phyloP scores from a whole-genome alignment of 2,888 invertebrate genomes.

The Orthosia gracilis region DNA sequence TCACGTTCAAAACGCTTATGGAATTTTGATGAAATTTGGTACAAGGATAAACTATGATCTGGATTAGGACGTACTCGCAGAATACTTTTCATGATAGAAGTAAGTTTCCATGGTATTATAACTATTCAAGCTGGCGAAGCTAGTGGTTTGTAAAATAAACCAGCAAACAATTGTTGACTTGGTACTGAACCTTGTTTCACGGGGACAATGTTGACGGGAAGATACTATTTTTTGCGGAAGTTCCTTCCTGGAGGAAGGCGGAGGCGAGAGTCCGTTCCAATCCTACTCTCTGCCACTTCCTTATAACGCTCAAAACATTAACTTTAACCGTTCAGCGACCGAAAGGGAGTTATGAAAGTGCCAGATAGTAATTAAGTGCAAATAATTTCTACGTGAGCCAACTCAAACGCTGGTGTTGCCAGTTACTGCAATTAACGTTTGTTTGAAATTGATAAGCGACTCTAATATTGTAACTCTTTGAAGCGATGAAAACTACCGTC shows the following conservation, averaged over 20 bases:
- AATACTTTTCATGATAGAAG: too few relatives aligned
- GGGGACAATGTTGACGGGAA: too few relatives aligned
- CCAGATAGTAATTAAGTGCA: conserved; percentile 51
- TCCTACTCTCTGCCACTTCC: not conserved
- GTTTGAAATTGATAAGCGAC: conserved; percentile 60
- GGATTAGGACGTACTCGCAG: too few relatives aligned
- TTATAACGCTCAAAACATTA: conserved; percentile 20
- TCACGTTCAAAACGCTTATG: too few relatives aligned
- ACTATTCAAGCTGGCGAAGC: too few relatives aligned
- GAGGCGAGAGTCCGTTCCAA: not conserved
- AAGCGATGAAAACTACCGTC: conserved; percentile 20
- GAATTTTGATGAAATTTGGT: too few relatives aligned
- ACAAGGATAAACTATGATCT: too few relatives aligned
- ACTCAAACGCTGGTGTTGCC: conserved; percentile 48
- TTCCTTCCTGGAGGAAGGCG: not conserved
- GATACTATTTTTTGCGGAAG: not conserved
- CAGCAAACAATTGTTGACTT: too few relatives aligned
- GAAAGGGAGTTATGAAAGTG: conserved; percentile 40
- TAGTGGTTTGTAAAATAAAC: too few relatives aligned
- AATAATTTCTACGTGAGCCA: conserved; percentile 46
- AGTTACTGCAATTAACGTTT: conserved; percentile 62
- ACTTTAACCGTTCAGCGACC: conserved; percentile 23
- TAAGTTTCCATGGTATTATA: too few relatives aligned
- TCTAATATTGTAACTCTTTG: conserved; percentile 40
- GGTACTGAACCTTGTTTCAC: too few relatives aligned